Conservation (phyloP, 2,113 vertebrate species). For the Egretta garzetta region DNA sequence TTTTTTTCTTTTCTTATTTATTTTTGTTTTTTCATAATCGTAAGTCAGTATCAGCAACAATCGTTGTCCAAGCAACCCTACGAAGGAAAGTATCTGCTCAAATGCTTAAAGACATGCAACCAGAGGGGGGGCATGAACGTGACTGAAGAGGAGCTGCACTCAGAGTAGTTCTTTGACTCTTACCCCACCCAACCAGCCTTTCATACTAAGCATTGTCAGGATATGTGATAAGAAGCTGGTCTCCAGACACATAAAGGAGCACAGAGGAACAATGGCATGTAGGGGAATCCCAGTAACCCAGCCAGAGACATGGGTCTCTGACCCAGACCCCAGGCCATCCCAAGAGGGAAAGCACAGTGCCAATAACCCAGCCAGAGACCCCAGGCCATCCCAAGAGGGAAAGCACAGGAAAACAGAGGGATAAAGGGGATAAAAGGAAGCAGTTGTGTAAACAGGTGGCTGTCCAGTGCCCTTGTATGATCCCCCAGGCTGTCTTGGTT, state of each 20-base stretch:
- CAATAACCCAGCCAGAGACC: neutral
- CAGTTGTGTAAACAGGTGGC: neutral
- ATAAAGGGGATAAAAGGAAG: neutral
- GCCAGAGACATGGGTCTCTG: neutral
- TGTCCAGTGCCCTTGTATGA: neutral
- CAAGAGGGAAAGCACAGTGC: neutral
- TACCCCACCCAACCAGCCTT: neutral
- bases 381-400: too few relatives aligned
- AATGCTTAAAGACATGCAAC: neutral
- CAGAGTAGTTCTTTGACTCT: neutral
- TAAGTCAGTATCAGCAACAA: neutral
- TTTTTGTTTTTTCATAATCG: neutral
- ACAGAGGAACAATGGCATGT: neutral
- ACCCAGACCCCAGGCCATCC: accelerated
- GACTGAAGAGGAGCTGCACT: neutral
- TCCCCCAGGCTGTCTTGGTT: neutral
- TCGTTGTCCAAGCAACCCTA: neutral
- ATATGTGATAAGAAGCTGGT: neutral
- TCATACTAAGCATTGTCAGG: neutral
- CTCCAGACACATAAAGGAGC: neutral
- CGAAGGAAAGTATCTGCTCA: neutral
- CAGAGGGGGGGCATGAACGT: accelerated
- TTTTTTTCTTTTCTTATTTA: neutral
- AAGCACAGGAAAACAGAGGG: neutral
- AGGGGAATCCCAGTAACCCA: neutral